Conservation (phyloP, 2,113 vertebrate species). For the Ceratotherium simum region DNA sequence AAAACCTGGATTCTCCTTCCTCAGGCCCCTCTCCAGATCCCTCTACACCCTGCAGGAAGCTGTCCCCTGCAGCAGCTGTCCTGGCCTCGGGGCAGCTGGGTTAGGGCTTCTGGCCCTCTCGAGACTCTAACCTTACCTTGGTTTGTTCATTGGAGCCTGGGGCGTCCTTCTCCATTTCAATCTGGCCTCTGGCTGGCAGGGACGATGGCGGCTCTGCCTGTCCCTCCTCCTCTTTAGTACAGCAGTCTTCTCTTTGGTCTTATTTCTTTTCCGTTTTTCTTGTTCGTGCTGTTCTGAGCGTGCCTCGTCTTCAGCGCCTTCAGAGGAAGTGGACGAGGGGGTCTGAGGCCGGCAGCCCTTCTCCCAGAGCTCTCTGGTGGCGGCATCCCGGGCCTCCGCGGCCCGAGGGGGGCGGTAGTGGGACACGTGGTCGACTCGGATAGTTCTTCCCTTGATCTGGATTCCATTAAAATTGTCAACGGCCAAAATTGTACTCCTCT, state of each 20-base stretch:
- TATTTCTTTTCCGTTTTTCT: not conserved
- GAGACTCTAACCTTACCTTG: not conserved
- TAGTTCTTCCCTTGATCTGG: conserved; percentile 93
- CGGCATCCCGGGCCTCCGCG: conserved; percentile 87
- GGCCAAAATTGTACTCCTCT: conserved; percentile 90
- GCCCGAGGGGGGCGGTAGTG: conserved; percentile 90
- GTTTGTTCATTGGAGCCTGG: conserved; percentile 83
- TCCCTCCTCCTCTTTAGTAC: not conserved
- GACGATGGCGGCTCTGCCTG: not conserved
- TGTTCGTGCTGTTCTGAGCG: conserved; percentile 87
- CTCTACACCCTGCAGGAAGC: not conserved
- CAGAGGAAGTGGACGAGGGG: not conserved
- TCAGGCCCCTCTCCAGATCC: not conserved
- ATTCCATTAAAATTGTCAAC: conserved; percentile 94
- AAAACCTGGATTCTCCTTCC: not conserved
- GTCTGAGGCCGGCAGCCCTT: conserved; percentile 88
- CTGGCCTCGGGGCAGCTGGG: too few relatives aligned
- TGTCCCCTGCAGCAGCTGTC: not conserved
- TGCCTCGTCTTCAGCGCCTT: conserved; percentile 68
- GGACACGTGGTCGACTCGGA: conserved; percentile 88
- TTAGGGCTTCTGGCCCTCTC: fast-evolving
- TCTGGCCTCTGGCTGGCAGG: conserved; percentile 56
- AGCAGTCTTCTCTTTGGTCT: not conserved
- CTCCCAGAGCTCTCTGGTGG: conserved; percentile 87
- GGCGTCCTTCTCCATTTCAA: conserved; percentile 89